Evolutionary conservation across 2,113 vertebrate genomes (phyloP).

Genomic region (Datnioides undecimradiatus): DNA sequence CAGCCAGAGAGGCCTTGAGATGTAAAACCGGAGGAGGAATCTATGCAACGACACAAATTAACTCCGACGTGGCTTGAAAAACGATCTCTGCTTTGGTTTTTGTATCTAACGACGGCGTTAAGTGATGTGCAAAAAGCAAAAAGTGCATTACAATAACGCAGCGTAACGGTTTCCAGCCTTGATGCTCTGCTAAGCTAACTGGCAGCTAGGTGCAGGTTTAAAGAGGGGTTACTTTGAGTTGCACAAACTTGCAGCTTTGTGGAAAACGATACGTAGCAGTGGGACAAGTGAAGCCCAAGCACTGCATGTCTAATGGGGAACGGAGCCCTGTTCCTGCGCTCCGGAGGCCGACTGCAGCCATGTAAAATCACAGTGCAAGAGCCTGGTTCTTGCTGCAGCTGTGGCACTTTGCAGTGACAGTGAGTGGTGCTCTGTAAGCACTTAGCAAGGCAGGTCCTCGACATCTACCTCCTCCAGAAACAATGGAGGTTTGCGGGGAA

Average conservation of each 20-base stretch:
- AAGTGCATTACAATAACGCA: too few species aligned
- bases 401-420: constrained; percentile 59
- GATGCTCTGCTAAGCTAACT: not conserved
- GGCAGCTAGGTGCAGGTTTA: not conserved
- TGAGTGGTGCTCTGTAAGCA: constrained; percentile 58
- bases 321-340: not conserved
- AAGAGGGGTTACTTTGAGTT: not conserved
- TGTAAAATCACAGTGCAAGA: constrained; percentile 25
- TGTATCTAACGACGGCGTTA: too few species aligned
- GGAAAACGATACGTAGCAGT: not conserved
- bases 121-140: too few species aligned
- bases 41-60: not conserved
- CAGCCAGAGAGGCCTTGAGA: constrained; percentile 7
- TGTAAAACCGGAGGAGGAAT: not conserved
- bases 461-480: constrained; percentile 59
- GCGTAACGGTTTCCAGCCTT: too few species aligned
- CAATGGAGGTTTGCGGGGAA: constrained; percentile 43
- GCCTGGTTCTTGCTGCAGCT: constrained; percentile 4
- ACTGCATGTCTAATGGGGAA: not conserved
- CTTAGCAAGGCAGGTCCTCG: constrained; percentile 62
- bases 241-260: not conserved
- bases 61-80: not conserved
- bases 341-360: not conserved
- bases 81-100: not conserved
- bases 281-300: not conserved